These are phyloP conservation scores for Steromphala cineraria DNA, from an alignment of 2,888 invertebrate genomes.

Conservation along the genomic window DNA sequence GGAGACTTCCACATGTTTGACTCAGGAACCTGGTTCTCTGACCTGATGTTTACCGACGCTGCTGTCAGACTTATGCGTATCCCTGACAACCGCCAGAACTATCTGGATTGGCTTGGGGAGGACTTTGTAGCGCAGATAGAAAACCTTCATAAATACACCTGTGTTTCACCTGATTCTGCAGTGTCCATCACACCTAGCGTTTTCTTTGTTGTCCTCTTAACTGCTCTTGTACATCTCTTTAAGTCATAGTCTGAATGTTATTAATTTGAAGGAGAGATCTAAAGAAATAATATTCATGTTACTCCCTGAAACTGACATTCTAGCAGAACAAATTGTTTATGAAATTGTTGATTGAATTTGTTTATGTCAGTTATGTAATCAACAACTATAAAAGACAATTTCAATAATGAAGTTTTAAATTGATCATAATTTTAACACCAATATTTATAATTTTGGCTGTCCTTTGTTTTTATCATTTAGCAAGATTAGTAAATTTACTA, in stretches of 20 bases:
- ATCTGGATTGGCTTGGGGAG: conserved; percentile 65
- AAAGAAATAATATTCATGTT: too few relatives aligned
- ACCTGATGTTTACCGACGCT: conserved; percentile 96
- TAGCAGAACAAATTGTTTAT: too few relatives aligned
- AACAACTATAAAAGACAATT: too few relatives aligned
- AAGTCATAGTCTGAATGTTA: neutral
- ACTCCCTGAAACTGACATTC: too few relatives aligned
- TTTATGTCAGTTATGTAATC: too few relatives aligned
- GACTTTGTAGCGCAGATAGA: conserved; percentile 64
- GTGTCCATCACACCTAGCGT: conserved; percentile 5
- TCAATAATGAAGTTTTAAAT: too few relatives aligned
- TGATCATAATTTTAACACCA: too few relatives aligned
- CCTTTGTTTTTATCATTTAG: too few relatives aligned
- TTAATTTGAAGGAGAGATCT: too few relatives aligned
- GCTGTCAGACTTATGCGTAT: conserved; percentile 90
- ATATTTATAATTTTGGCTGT: too few relatives aligned
- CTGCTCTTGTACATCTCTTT: neutral
- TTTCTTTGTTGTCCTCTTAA: neutral
- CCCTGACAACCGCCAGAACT: conserved; percentile 77
- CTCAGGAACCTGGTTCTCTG: conserved; percentile 88
- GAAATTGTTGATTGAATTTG: too few relatives aligned
- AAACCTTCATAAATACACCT: conserved; percentile 63
- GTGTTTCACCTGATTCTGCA: conserved; percentile 52
- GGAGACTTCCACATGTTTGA: conserved; percentile 91
- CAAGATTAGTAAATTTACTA: too few relatives aligned